A percentile compares a stretch with the other conserved stretches of the same genome.
Evolutionary conservation across 2,113 vertebrate species (phyloP).

Genomic region (Halichoeres trimaculatus): DNA sequence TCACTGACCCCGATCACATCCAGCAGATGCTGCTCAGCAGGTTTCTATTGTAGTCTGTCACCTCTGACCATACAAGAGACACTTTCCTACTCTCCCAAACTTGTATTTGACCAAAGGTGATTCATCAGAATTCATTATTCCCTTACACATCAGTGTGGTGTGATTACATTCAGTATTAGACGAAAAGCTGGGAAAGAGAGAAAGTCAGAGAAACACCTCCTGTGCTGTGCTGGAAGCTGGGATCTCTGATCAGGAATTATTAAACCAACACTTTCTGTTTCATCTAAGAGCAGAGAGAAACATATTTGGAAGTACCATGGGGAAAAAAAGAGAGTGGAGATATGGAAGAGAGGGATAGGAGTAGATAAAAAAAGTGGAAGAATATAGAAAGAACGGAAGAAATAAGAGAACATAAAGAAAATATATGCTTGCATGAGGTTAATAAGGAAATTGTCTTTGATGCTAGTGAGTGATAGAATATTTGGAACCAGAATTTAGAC

Average conservation of each 20-base stretch:
- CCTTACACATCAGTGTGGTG: conserved; percentile 7
- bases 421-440: not conserved
- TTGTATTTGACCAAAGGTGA: conserved; percentile 8
- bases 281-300: conserved; percentile 73
- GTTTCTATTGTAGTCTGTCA: conserved; percentile 13
- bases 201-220: conserved; percentile 23
- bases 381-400: conserved; percentile 44
- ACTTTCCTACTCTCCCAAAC: not conserved
- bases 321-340: not conserved
- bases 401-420: conserved; percentile 14
- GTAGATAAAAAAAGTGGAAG: conserved; percentile 26
- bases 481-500: conserved; percentile 59
- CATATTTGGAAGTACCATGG: conserved; percentile 64
- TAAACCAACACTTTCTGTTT: conserved; percentile 72
- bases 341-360: conserved; percentile 8
- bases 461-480: conserved; percentile 57
- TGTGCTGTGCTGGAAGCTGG: conserved; percentile 18
- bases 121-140: conserved; percentile 39
- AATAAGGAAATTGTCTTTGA: conserved; percentile 72
- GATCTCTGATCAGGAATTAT: conserved; percentile 68
- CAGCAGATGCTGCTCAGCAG: not conserved
- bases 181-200: conserved; percentile 10
- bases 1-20: not conserved
- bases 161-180: conserved; percentile 11
- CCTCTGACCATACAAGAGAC: conserved; percentile 20